phyloP scores from a whole-genome alignment of 1,140 invertebrate genomes.

The Drosophila parvula region DNA sequence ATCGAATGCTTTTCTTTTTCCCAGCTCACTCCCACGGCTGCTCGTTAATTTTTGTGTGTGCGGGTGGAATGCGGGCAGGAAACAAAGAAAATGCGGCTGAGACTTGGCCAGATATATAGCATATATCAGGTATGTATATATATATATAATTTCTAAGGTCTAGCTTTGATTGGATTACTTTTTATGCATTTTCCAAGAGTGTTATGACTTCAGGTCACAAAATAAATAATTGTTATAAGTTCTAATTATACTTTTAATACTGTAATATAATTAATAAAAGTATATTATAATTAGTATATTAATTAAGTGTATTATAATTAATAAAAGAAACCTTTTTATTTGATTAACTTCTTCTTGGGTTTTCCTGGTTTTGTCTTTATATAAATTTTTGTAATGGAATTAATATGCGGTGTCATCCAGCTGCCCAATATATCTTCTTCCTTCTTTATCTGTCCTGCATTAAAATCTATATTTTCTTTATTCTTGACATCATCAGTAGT shows the following conservation, averaged over 20 bases:
- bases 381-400: no score
- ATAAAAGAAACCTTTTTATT: no score
- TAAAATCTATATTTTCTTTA: no score
- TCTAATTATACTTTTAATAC: background rate
- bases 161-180: constrained; percentile 14
- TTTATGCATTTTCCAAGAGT: background rate
- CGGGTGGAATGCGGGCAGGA: background rate
- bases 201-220: background rate
- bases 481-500: no score
- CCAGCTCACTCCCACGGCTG: background rate
- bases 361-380: no score
- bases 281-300: no score
- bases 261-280: no score
- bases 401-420: no score
- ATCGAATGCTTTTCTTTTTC: constrained; percentile 22
- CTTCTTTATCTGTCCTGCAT: no score
- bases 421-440: no score
- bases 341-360: no score
- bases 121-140: background rate
- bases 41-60: constrained; percentile 24
- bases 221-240: background rate
- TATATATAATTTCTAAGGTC: background rate
- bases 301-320: no score
- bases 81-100: background rate
- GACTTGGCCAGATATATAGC: background rate